A percentile compares a stretch with the other conserved stretches of the same genome.
These are phyloP conservation scores for Zosterops borbonicus DNA, from an alignment of 2,113 vertebrate species.

Conservation along the genomic window DNA sequence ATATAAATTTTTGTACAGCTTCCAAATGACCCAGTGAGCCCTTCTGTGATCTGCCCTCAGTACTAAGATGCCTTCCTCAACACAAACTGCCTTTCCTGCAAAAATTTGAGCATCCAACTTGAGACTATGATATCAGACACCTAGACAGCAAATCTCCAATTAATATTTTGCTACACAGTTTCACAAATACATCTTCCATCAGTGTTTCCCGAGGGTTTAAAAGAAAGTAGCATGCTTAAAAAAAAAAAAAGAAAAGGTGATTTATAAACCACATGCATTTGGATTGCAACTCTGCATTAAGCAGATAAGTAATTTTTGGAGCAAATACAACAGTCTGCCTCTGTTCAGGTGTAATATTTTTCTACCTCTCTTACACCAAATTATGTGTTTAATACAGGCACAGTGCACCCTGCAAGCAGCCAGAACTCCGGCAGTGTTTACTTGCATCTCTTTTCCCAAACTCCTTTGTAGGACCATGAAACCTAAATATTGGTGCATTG, in stretches of 20 bases:
- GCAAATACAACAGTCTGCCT: not conserved
- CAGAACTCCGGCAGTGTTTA: not conserved
- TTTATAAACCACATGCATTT: not conserved
- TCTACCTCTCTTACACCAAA: not conserved
- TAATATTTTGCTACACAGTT: not conserved
- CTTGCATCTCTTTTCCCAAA: not conserved
- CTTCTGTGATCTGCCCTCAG: not conserved
- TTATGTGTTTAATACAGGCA: not conserved
- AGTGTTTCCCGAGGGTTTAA: not conserved
- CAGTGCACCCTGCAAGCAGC: not conserved
- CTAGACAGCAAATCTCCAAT: not conserved
- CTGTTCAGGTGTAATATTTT: not conserved
- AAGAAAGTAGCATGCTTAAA: not conserved
- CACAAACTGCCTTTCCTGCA: not conserved
- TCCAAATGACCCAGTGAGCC: not conserved
- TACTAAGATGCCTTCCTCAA: not conserved
- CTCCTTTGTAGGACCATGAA: not conserved
- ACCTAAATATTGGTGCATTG: constrained; percentile 52
- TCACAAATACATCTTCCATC: not conserved
- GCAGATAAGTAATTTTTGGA: not conserved
- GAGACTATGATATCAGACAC: not conserved
- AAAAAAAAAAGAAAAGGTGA: not conserved
- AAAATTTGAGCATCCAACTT: not conserved
- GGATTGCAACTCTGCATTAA: not conserved
- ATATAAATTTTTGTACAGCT: not conserved